phyloP scores from a whole-genome alignment of 2,113 vertebrate species.

The Pipa parva region DNA sequence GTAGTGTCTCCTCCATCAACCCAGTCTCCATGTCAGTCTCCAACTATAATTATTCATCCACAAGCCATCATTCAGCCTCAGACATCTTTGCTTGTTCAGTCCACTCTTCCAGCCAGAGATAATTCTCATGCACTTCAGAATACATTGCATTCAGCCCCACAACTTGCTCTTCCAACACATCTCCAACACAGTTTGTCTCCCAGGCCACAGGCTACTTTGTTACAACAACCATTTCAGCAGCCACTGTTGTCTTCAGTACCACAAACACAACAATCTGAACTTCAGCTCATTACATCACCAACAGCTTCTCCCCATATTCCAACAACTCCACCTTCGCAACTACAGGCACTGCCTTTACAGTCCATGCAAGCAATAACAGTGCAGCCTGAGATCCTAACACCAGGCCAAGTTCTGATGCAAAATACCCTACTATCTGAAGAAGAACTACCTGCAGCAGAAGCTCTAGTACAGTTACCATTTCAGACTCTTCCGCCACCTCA shows the following conservation, averaged over 20 bases:
- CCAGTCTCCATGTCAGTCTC: constrained; percentile 72
- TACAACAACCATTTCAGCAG: constrained; percentile 63
- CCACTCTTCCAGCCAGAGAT: constrained; percentile 64
- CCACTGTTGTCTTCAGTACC: constrained; percentile 59
- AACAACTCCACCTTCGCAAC: constrained; percentile 63
- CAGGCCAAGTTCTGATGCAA: constrained; percentile 75
- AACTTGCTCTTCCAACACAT: constrained; percentile 56
- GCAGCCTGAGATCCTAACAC: constrained; percentile 76
- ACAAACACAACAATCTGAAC: constrained; percentile 61
- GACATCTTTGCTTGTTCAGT: constrained; percentile 70
- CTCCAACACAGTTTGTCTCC: constrained; percentile 62
- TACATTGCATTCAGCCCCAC: constrained; percentile 53
- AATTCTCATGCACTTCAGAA: constrained; percentile 47
- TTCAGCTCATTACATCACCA: constrained; percentile 61
- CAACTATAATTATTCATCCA: constrained; percentile 73
- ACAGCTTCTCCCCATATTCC: constrained; percentile 67
- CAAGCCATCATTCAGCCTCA: constrained; percentile 66
- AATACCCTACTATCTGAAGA: constrained; percentile 77
- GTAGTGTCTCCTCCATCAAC: constrained; percentile 71
- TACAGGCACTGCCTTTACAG: constrained; percentile 74
- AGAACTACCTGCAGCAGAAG: constrained; percentile 80
- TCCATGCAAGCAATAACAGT: constrained; percentile 77
- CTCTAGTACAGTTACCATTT: constrained; percentile 84
- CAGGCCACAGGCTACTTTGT: constrained; percentile 59
- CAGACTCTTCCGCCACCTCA: constrained; percentile 84